Evolutionary conservation across 2,888 invertebrate genomes (phyloP).

Genomic region (Drosophila longiperda): DNA sequence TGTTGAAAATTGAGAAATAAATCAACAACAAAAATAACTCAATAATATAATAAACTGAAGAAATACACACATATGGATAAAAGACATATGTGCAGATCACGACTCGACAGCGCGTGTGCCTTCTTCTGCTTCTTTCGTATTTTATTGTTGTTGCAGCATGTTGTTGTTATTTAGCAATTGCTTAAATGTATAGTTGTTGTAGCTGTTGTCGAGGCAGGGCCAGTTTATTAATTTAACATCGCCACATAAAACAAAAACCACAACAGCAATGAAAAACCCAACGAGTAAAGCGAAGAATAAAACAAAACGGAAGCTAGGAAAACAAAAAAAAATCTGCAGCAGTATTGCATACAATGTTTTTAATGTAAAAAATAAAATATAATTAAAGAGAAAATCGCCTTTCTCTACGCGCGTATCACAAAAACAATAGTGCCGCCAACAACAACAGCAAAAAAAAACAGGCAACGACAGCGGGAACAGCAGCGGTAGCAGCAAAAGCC

Average conservation of each 20-base stretch:
- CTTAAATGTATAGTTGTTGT: slow-evolving; percentile 32
- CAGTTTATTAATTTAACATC: slow-evolving; percentile 77
- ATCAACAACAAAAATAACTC: slow-evolving; percentile 31
- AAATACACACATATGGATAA: slow-evolving; percentile 21
- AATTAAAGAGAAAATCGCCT: slow-evolving; percentile 78
- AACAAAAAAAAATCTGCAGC: slow-evolving; percentile 27
- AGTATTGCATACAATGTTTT: slow-evolving; percentile 63
- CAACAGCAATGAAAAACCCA: slow-evolving; percentile 31
- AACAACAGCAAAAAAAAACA: slow-evolving; percentile 43
- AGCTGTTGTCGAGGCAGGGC: slow-evolving; percentile 59
- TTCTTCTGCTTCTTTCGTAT: neutral
- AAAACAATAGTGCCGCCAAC: slow-evolving; percentile 72
- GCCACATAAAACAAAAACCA: slow-evolving; percentile 44
- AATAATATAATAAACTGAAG: slow-evolving; percentile 48
- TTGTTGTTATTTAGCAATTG: slow-evolving; percentile 34
- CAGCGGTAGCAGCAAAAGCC: slow-evolving; percentile 49
- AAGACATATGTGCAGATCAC: slow-evolving; percentile 49
- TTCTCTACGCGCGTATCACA: slow-evolving; percentile 73
- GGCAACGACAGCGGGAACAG: slow-evolving; percentile 60
- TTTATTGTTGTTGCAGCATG: slow-evolving; percentile 26
- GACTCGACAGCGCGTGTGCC: slow-evolving; percentile 31
- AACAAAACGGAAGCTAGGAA: slow-evolving; percentile 70
- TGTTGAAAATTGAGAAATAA: slow-evolving; percentile 41
- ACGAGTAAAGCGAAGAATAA: slow-evolving; percentile 44
- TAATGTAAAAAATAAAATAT: slow-evolving; percentile 74